Conservation (phyloP, 2,888 invertebrate genomes). For the Drosophila dives region DNA sequence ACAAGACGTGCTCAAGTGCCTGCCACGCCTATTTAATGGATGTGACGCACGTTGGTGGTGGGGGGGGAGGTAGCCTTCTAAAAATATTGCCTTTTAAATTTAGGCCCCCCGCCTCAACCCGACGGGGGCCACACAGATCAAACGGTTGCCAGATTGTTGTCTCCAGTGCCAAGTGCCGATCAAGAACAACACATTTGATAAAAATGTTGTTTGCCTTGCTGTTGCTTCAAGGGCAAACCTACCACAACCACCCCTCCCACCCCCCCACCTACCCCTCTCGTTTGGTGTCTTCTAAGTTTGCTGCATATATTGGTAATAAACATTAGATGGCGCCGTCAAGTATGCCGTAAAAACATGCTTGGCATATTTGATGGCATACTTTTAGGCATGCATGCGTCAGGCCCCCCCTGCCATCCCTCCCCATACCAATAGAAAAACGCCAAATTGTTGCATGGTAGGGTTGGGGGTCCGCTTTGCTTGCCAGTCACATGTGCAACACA, state of each 20-base stretch:
- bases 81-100: slow-evolving; percentile 33
- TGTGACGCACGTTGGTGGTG: neutral
- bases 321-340: slow-evolving; percentile 60
- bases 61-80: neutral
- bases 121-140: slow-evolving; percentile 30
- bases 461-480: slow-evolving; percentile 24
- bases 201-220: slow-evolving; percentile 1
- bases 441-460: neutral
- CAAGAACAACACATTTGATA: slow-evolving; percentile 32
- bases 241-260: neutral
- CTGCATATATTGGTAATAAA: slow-evolving; percentile 47
- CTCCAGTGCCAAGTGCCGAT: slow-evolving; percentile 19
- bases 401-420: neutral
- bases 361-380: slow-evolving; percentile 79
- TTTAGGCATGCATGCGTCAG: slow-evolving; percentile 60
- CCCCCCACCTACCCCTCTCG: neutral
- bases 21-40: slow-evolving; percentile 28
- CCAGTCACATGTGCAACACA: slow-evolving; percentile 45
- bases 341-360: slow-evolving; percentile 66
- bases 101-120: slow-evolving; percentile 3
- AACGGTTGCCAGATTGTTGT: slow-evolving; percentile 52
- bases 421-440: neutral
- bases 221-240: slow-evolving; percentile 28
- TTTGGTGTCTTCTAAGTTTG: slow-evolving; percentile 1
- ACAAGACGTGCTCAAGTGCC: slow-evolving; percentile 55